These are phyloP conservation scores for Artemisiospiza belli DNA, from an alignment of 2,113 vertebrate species.

Conservation along the genomic window DNA sequence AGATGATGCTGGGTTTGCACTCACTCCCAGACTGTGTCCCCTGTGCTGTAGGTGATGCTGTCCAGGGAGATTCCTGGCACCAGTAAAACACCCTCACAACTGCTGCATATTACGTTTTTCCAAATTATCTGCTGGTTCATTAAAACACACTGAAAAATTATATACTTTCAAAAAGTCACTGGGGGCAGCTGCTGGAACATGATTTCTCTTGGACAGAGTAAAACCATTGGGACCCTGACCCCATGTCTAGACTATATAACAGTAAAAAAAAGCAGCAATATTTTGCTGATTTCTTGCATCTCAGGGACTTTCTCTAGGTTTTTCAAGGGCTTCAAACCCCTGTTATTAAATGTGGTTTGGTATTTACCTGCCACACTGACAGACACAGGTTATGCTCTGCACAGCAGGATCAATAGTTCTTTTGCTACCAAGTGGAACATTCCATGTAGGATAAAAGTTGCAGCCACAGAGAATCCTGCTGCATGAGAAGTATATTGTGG, in stretches of 20 bases:
- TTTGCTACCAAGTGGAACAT: background rate
- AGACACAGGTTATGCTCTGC: background rate
- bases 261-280: background rate
- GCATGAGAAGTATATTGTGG: background rate
- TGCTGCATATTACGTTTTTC: background rate
- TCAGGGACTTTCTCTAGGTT: background rate
- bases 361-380: background rate
- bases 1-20: background rate
- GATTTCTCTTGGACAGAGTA: background rate
- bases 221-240: background rate
- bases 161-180: background rate
- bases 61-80: background rate
- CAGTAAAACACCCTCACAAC: background rate
- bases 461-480: background rate
- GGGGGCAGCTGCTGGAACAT: background rate
- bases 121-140: background rate
- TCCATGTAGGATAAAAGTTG: background rate
- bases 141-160: constrained; percentile 4
- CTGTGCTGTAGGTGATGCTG: background rate
- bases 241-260: background rate
- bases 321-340: background rate
- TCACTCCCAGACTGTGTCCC: background rate
- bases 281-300: background rate
- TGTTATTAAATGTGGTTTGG: background rate
- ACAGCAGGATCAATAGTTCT: background rate